Base-by-base conservation (phyloP, 2,888 invertebrate species). In the Cerastis rubricosa region DNA sequence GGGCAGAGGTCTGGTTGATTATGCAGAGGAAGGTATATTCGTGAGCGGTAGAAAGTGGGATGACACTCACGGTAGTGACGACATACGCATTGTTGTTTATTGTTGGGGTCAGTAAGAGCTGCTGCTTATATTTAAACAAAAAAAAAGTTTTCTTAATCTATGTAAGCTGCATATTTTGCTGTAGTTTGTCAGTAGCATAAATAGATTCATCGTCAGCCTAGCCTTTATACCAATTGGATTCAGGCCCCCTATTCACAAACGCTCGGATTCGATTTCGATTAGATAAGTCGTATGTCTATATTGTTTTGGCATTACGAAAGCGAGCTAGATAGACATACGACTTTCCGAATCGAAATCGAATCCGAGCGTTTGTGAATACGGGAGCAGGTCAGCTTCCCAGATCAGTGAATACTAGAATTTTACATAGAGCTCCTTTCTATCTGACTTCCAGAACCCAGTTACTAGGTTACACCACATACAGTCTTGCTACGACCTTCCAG, bases 1-100 rank as follows among this genome's bases (percentile, higher is more conserved):
- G 61, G 67, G 73, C 74, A 68, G 40, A 78, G 78, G 63, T 74
- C 47, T 74, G 19, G 14, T 82, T 80, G 71, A 73, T 79, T 85
- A 85, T 84, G 71, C 61, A 35, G 61, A 64, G 25, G 45, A 51
- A 45, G 35, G 51, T 66, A 76, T 59, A 12, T 54, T n/a, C n/a
- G 9, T 61, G 67, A 54, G 22, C 12, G 47, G 47, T 70, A 82
- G 81, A 84, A 84, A 83, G 82, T 80, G 49, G 54, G n/a, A 66
- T 61, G 40, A 70, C 29, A 40, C 43, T 40, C 35, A 35, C 51
- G 19, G 51, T 69, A 51, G 49, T 80, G 77, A 76, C 59, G 65
- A 61, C 66, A 79, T 49, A 35, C 25, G 22, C 7, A 11, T 29
- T 67, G 17, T 29, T 17, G 40, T 51, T 22, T 45, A 5, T 43